Base-by-base conservation (phyloP, 2,113 vertebrate species). In the Blennius ocellaris region DNA sequence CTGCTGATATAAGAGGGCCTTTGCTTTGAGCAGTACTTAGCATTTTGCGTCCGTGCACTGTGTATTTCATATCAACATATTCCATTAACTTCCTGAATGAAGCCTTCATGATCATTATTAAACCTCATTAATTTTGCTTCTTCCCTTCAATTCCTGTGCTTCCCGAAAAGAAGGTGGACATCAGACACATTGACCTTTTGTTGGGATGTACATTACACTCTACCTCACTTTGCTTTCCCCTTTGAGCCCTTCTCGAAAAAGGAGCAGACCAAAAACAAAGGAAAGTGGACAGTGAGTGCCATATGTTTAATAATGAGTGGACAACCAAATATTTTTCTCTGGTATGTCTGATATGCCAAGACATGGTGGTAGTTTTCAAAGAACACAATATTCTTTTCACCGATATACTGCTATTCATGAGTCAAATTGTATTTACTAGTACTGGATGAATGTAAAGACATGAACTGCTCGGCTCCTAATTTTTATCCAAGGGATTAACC, bases 261-360 rank as follows among this genome's bases (percentile, higher is more conserved):
- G 8, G 41, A 44, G 41, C 11, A 11, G 41, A 11, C 41, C 6
- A 9, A 15, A 5, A 53, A 67, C 2, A 30, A 57, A 38, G 55
- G 41, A 50, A 69, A 50, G 47, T 69, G 7, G 47, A 59, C 44
- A 58, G 45, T 30, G 55, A 50, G 55, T 59, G 44, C 66, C 6
- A 12, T 50, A 15, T 59, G 7, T 59, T 59, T 49, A 48, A 69
- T n/a, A 49, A 17, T 8, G 21, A 56, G n/a, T 57, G 65, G 52
- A 56, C 41, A 47, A 38, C 52, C 6, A n/a, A 57, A 57, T 69
- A 69, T n/a, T 69, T 57, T 69, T 69, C 57, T n/a, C n/a, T n/a
- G n/a, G n/a, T n/a, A 6, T 55, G 60, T 48, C 30, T 55, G 11
- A 67, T 68, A 37, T 76, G 66, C 52, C 57, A 69, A 62, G 58